Evolutionary conservation across 2,888 invertebrate genomes (phyloP).

Genomic region (Chironomus tentans): DNA sequence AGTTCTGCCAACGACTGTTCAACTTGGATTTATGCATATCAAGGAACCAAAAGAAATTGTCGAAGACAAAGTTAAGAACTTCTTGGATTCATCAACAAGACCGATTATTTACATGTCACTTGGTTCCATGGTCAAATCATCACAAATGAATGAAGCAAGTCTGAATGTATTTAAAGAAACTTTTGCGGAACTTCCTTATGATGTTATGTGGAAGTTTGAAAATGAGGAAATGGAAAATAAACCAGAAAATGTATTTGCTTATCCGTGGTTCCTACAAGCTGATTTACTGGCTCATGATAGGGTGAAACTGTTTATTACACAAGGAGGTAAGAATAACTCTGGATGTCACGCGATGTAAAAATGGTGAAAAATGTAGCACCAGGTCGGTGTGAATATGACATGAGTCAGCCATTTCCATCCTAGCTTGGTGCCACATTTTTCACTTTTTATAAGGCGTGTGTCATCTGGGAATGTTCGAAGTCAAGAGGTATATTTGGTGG

Average conservation of each 20-base stretch:
- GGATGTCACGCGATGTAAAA: too few species aligned
- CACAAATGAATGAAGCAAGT: constrained; percentile 33
- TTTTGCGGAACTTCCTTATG: constrained; percentile 36
- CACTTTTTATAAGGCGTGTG: too few species aligned
- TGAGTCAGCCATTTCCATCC: too few species aligned
- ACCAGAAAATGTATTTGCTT: constrained; percentile 36
- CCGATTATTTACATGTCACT: background rate
- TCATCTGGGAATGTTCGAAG: too few species aligned
- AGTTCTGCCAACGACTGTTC: background rate
- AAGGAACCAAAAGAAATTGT: background rate
- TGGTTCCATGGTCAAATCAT: constrained; percentile 37
- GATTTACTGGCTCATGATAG: constrained; percentile 37
- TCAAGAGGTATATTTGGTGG: too few species aligned
- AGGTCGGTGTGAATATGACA: too few species aligned
- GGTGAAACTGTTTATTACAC: constrained; percentile 43
- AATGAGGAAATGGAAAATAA: constrained; percentile 34
- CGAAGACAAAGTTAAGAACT: background rate
- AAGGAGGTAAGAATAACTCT: constrained; percentile 37
- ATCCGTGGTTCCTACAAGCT: constrained; percentile 40
- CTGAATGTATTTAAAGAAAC: constrained; percentile 35
- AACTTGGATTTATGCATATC: background rate
- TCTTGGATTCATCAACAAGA: background rate
- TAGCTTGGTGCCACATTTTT: too few species aligned
- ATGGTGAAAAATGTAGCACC: too few species aligned
- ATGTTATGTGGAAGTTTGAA: constrained; percentile 40